Evolutionary conservation across 2,113 vertebrate genomes (phyloP).

Genomic region (Oxyura jamaicensis): DNA sequence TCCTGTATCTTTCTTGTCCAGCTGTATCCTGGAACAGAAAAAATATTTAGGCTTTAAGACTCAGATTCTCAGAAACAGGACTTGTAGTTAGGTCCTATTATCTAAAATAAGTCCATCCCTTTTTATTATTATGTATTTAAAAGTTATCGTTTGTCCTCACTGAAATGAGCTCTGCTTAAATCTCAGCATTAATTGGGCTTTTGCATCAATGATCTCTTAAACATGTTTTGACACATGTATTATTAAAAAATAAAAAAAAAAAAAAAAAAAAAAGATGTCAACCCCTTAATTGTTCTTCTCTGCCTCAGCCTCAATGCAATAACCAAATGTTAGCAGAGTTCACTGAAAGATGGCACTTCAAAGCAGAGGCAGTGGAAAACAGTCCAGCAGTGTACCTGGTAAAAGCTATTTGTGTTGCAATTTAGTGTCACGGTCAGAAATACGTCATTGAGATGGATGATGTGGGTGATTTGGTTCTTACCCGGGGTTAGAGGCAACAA

Average conservation of each 20-base stretch:
- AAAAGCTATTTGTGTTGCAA: not conserved
- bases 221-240: slow-evolving; percentile 46
- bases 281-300: slow-evolving; percentile 50
- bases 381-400: not conserved
- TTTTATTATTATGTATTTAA: not conserved
- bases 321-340: slow-evolving; percentile 31
- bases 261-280: slow-evolving; percentile 33
- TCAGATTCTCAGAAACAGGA: not conserved
- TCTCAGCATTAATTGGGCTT: slow-evolving; percentile 47
- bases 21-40: slow-evolving; percentile 88
- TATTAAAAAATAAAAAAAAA: slow-evolving; percentile 48
- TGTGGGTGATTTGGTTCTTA: not conserved
- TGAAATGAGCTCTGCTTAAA: slow-evolving; percentile 18
- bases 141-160: slow-evolving; percentile 8
- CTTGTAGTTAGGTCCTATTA: not conserved
- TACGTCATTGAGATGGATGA: not conserved
- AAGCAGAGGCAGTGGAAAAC: slow-evolving; percentile 26
- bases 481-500: not conserved
- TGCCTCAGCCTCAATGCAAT: not conserved
- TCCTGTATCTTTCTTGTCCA: slow-evolving; percentile 96
- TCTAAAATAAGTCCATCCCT: not conserved
- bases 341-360: slow-evolving; percentile 24
- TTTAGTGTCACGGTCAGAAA: not conserved
- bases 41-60: not conserved
- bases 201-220: slow-evolving; percentile 31